Conservation (phyloP, 2,888 invertebrate species). For the Artemia sinica region DNA sequence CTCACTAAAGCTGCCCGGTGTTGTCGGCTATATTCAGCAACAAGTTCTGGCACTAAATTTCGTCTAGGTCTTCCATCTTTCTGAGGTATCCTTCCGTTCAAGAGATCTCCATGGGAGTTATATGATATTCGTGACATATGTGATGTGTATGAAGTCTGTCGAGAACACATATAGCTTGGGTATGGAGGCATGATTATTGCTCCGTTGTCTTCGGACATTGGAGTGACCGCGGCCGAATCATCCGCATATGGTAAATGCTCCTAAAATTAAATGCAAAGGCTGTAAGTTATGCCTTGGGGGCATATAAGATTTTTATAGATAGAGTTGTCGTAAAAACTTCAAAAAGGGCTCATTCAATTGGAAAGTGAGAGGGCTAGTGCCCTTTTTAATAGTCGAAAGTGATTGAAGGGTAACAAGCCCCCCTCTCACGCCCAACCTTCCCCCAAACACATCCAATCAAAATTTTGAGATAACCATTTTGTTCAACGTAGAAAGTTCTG, state of each 20-base stretch:
- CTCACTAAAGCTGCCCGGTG: conserved; percentile 13
- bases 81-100: conserved; percentile 44
- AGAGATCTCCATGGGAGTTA: conserved; percentile 78
- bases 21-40: conserved; percentile 22
- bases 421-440: too few relatives aligned
- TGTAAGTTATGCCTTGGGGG: too few relatives aligned
- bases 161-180: conserved; percentile 47
- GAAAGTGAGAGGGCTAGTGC: too few relatives aligned
- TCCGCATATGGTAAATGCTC: conserved; percentile 92
- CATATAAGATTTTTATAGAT: too few relatives aligned
- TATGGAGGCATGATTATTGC: conserved; percentile 82
- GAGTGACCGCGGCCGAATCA: conserved; percentile 90
- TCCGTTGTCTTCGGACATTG: conserved; percentile 93
- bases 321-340: too few relatives aligned
- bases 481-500: too few relatives aligned
- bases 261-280: too few relatives aligned
- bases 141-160: conserved; percentile 87
- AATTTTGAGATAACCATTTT: too few relatives aligned
- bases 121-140: conserved; percentile 83
- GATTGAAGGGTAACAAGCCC: too few relatives aligned
- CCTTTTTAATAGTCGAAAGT: too few relatives aligned
- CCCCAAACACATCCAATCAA: too few relatives aligned
- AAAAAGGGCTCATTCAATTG: too few relatives aligned
- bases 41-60: conserved; percentile 22
- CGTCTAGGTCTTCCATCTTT: conserved; percentile 15